These are phyloP conservation scores for Platysteira castanea DNA, from an alignment of 2,113 vertebrate genomes.

Conservation along the genomic window DNA sequence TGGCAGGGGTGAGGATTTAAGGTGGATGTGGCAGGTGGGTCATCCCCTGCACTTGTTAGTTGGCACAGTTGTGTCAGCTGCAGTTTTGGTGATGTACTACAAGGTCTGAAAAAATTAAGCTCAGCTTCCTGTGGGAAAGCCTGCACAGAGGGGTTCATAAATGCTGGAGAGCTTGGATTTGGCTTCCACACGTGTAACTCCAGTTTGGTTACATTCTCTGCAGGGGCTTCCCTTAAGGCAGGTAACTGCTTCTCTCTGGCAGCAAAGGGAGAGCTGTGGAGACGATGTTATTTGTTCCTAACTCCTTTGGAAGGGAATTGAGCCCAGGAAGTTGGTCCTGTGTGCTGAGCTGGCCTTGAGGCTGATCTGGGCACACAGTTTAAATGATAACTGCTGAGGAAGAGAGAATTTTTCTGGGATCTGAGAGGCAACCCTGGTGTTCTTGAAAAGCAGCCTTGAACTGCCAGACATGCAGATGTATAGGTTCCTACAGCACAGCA, in stretches of 20 bases:
- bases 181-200: not conserved
- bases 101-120: not conserved
- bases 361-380: not conserved
- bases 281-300: not conserved
- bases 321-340: not conserved
- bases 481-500: not conserved
- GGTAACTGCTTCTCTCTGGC: not conserved
- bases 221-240: not conserved
- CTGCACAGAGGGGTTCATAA: not conserved
- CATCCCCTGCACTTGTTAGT: not conserved
- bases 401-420: not conserved
- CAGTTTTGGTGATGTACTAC: not conserved
- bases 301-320: not conserved
- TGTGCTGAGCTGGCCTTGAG: not conserved
- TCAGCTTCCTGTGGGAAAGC: not conserved
- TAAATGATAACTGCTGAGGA: not conserved
- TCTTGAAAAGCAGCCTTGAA: not conserved
- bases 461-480: rapidly evolving
- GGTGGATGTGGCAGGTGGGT: not conserved
- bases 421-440: not conserved
- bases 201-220: not conserved
- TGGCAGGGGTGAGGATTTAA: not conserved
- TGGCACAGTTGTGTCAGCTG: not conserved
- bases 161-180: not conserved
- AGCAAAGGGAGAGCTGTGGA: not conserved